Conservation (phyloP, 2,888 invertebrate species). For the Eilema griseolum region DNA sequence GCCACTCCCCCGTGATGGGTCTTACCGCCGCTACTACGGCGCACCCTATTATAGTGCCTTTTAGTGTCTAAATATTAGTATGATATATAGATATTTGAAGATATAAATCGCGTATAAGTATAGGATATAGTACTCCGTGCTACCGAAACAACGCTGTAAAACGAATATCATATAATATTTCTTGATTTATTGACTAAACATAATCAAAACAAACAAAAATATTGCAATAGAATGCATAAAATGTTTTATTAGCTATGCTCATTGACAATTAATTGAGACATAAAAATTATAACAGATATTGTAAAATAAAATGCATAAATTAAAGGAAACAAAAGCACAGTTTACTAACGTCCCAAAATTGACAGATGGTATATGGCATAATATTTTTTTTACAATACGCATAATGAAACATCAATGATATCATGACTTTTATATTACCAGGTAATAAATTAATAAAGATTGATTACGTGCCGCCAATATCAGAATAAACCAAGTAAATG, state of each 20-base stretch:
- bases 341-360: slow-evolving; percentile 8
- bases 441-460: slow-evolving; percentile 1
- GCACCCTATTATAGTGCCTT: too few species aligned
- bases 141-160: neutral
- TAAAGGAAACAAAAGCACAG: neutral
- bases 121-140: neutral
- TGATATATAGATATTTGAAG: too few species aligned
- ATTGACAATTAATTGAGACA: neutral
- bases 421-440: slow-evolving; percentile 5
- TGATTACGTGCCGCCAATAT: neutral
- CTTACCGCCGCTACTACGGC: too few species aligned
- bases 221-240: neutral
- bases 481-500: neutral
- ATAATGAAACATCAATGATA: slow-evolving; percentile 8
- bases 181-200: too few species aligned
- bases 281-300: neutral
- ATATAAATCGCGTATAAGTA: neutral
- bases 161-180: neutral
- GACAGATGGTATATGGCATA: neutral
- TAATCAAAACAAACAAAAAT: neutral
- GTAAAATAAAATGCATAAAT: slow-evolving; percentile 3
- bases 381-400: slow-evolving; percentile 9
- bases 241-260: neutral
- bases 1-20: too few species aligned
- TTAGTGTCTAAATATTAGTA: too few species aligned